Conservation (phyloP, 2,888 invertebrate species). For the Apamea epomidion region DNA sequence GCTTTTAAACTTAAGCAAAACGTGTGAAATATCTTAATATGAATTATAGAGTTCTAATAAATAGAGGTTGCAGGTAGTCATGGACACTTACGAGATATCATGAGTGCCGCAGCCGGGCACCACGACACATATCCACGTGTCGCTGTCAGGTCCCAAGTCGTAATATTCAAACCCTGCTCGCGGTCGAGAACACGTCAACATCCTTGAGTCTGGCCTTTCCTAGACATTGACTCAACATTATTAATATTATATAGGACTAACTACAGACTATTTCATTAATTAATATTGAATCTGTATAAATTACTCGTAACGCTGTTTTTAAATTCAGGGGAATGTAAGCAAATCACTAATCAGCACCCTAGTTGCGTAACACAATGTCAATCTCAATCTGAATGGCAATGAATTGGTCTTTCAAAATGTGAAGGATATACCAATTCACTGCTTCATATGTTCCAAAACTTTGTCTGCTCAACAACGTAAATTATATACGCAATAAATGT, state of each 20-base stretch:
- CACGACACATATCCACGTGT: slow-evolving; percentile 83
- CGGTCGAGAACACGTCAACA: slow-evolving; percentile 64
- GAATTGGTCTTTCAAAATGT: no score
- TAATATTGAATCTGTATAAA: no score
- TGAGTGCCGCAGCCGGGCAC: slow-evolving; percentile 81
- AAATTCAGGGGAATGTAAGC: neutral
- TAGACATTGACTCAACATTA: slow-evolving; percentile 49
- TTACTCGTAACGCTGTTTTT: neutral
- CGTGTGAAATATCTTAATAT: neutral
- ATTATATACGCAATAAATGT: no score
- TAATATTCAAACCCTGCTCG: slow-evolving; percentile 78
- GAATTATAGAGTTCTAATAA: neutral
- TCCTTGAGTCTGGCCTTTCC: slow-evolving; percentile 67
- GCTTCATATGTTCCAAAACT: no score
- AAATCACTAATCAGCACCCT: no score
- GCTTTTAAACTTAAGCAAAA: neutral
- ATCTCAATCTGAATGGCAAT: no score
- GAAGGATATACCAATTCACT: no score
- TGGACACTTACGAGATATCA: slow-evolving; percentile 73
- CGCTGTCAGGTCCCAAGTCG: slow-evolving; percentile 78
- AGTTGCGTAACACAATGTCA: no score
- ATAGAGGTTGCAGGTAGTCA: no score
- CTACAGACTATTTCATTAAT: slow-evolving; percentile 1
- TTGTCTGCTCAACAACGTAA: no score
- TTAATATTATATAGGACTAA: neutral